A percentile compares a stretch with the other conserved stretches of the same genome.
phyloP scores from a whole-genome alignment of 2,113 vertebrate genomes.

The Candoia aspera region DNA sequence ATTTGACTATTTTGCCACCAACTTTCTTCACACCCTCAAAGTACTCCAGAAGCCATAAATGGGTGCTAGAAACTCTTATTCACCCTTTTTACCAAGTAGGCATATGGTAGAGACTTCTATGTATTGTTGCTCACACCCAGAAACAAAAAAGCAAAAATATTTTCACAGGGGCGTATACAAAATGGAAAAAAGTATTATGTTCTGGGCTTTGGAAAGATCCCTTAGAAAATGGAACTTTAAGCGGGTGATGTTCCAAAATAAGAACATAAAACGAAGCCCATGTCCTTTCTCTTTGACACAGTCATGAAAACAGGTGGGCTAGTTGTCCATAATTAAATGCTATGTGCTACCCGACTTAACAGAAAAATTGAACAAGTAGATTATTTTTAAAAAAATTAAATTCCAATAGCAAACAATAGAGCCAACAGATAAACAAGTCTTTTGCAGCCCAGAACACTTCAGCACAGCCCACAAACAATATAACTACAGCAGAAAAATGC shows the following conservation, averaged over 20 bases:
- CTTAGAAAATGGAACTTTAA: neutral
- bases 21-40: too few species aligned
- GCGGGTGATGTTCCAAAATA: neutral
- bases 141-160: too few species aligned
- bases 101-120: too few species aligned
- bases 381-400: neutral
- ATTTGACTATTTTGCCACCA: too few species aligned
- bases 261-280: neutral
- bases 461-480: neutral
- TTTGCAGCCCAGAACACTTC: neutral
- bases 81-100: too few species aligned
- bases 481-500: neutral
- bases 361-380: neutral
- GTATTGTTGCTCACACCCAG: too few species aligned
- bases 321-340: neutral
- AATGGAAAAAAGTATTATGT: too few species aligned
- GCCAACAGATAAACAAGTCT: neutral
- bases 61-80: too few species aligned
- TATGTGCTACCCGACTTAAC: neutral
- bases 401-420: neutral
- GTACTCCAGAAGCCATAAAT: too few species aligned
- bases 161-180: too few species aligned
- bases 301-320: neutral
- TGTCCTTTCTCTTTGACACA: neutral
- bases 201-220: too few species aligned